Evolutionary conservation across 1,140 invertebrate genomes (phyloP), one percentile per base, ranked within the genome.

Genomic region (Leucophenga varia): DNA sequence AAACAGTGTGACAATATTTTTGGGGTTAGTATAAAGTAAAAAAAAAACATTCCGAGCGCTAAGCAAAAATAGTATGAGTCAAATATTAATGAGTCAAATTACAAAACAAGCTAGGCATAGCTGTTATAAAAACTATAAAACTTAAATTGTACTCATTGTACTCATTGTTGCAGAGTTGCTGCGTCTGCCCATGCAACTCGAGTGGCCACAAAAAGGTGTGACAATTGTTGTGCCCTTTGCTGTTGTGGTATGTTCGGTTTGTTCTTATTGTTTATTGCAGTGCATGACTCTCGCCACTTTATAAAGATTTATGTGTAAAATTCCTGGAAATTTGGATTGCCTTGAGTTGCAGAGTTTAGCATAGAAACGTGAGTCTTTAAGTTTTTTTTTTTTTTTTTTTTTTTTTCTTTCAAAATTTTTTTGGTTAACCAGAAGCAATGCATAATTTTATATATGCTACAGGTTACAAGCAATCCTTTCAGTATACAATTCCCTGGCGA

Each of bases 61-160:
- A 35, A 35, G 18, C 8, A 14, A 6, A n/a, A n/a, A n/a, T n/a
- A n/a, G n/a, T n/a, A n/a, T 47, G 55, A 51, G 55, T 34, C 52
- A 35, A 64, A 65, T 69, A 65, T 69, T 69, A 69, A 69, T 69
- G 64, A 69, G 65, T 69, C 64, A 60, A 69, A 69, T 69, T 69
- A 69, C 64, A 69, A 69, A 44, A 59, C 25, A 51, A 20, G 25
- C 37, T 57, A 44, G 31, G 32, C 35, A 37, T 19, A 34, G 13
- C 32, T 10, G 8, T n/a, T 14, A n/a, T 37, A 17, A 37, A 13
- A 17, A n/a, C n/a, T n/a, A n/a, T n/a, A n/a, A n/a, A n/a, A n/a
- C n/a, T n/a, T n/a, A n/a, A n/a, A n/a, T n/a, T n/a, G n/a, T n/a
- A n/a, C n/a, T 37, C 18, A 37, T 34, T 4, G 32, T 34, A 10